Evolutionary conservation across 2,113 vertebrate species (phyloP).

Genomic region (Ptilonorhynchus violaceus): DNA sequence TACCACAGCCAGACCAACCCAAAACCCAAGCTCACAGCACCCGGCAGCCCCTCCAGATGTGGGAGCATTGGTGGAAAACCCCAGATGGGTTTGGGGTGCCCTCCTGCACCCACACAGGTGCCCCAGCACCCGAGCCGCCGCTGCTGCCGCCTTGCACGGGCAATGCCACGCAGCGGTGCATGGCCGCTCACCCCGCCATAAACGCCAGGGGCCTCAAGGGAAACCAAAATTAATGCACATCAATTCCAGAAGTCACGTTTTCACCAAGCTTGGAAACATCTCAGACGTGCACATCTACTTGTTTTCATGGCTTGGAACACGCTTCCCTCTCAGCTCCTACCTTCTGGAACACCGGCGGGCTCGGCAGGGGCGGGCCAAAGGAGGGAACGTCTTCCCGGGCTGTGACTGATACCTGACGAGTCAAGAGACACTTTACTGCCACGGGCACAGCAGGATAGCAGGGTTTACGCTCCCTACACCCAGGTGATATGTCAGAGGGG

Average conservation of each 20-base stretch:
- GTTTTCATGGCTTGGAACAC: no score
- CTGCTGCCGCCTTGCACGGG: fast-evolving
- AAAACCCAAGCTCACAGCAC: background rate
- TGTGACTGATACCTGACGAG: slow-evolving; percentile 86
- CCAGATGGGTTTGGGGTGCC: background rate
- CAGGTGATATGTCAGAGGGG: background rate
- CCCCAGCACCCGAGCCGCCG: fast-evolving
- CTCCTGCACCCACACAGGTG: background rate
- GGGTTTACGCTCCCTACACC: background rate
- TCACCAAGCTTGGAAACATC: background rate
- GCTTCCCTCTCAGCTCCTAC: slow-evolving; percentile 51
- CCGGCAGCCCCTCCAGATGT: background rate
- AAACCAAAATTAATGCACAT: background rate
- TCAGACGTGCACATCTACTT: fast-evolving
- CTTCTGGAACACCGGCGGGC: slow-evolving; percentile 87
- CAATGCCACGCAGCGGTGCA: background rate
- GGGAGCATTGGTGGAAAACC: background rate
- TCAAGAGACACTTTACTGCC: fast-evolving
- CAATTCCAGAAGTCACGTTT: fast-evolving
- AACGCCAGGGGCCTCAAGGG: background rate
- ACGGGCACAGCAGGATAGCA: fast-evolving
- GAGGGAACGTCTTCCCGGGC: slow-evolving; percentile 90
- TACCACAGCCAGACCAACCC: no score
- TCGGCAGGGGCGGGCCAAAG: slow-evolving; percentile 88
- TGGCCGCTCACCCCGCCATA: fast-evolving